These are phyloP conservation scores for Hemicentrotus pulcherrimus DNA, from an alignment of 35 echinoderm and acorn worm species.

Conservation along the genomic window DNA sequence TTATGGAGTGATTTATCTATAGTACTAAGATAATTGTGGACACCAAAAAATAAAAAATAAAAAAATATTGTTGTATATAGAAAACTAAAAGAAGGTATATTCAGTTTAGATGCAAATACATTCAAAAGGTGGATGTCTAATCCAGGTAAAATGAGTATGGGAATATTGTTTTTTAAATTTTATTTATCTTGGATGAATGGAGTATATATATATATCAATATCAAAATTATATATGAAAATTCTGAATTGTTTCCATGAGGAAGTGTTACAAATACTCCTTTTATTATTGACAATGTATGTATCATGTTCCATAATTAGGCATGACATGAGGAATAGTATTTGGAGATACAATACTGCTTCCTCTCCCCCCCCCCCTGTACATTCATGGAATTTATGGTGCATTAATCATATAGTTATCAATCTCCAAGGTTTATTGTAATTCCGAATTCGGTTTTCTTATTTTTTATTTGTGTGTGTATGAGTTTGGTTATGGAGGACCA, in stretches of 20 bases:
- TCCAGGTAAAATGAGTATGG: background rate
- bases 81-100: background rate
- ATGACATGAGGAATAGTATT: background rate
- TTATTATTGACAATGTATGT: background rate
- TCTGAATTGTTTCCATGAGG: background rate
- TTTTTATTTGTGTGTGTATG: background rate
- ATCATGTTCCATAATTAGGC: background rate
- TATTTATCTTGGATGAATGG: background rate
- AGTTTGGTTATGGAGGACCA: background rate
- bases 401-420: background rate
- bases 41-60: background rate
- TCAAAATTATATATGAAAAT: background rate
- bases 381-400: background rate
- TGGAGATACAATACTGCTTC: background rate
- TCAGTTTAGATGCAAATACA: slow-evolving; percentile 1
- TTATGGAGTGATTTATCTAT: slow-evolving; percentile 42
- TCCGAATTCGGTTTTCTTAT: background rate
- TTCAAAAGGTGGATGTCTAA: background rate
- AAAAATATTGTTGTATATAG: background rate
- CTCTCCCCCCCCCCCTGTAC: background rate
- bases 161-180: background rate
- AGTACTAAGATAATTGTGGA: slow-evolving; percentile 6
- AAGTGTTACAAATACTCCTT: background rate
- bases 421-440: background rate
- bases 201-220: slow-evolving; percentile 38